Conservation (phyloP, 2,888 invertebrate species). For the Incurvaria masculella region DNA sequence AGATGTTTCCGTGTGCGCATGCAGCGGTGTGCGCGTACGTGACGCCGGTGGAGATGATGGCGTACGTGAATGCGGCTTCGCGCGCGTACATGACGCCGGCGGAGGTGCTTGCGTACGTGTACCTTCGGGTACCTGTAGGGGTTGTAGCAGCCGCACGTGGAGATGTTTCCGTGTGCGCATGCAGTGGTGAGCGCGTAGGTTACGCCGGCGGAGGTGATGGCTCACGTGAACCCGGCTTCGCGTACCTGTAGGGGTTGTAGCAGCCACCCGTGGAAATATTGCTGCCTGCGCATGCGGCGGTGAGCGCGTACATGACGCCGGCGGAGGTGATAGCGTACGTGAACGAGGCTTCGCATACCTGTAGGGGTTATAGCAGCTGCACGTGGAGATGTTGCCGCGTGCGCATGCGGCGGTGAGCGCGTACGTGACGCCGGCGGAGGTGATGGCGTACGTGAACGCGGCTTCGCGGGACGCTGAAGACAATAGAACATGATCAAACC, state of each 20-base stretch:
- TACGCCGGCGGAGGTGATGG: conserved; percentile 65
- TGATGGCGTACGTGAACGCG: conserved; percentile 91
- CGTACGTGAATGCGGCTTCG: conserved; percentile 95
- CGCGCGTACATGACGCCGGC: too few relatives aligned
- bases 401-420: conserved; percentile 90
- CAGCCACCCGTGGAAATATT: conserved; percentile 85
- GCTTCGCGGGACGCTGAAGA: conserved; percentile 83
- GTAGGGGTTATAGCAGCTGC: conserved; percentile 65
- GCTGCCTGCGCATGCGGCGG: conserved; percentile 88
- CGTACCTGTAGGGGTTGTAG: conserved; percentile 51
- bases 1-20: conserved; percentile 87
- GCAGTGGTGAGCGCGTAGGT: conserved; percentile 88
- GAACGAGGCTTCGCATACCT: conserved; percentile 19
- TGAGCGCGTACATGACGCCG: conserved; percentile 71
- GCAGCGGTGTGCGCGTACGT: conserved; percentile 88
- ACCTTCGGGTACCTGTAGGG: conserved; percentile 41
- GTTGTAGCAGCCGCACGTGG: conserved; percentile 73
- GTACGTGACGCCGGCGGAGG: conserved; percentile 90
- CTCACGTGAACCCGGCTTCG: conserved; percentile 93
- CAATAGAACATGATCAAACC: too few relatives aligned
- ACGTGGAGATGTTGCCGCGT: conserved; percentile 81
- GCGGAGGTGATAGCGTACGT: conserved; percentile 70
- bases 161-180: conserved; percentile 87
- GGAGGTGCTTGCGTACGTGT: too few relatives aligned
- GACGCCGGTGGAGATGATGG: conserved; percentile 65